Evolutionary conservation across 2,113 vertebrate genomes (phyloP), one percentile per base, ranked within the genome.

Genomic region (Macrotis lagotis): DNA sequence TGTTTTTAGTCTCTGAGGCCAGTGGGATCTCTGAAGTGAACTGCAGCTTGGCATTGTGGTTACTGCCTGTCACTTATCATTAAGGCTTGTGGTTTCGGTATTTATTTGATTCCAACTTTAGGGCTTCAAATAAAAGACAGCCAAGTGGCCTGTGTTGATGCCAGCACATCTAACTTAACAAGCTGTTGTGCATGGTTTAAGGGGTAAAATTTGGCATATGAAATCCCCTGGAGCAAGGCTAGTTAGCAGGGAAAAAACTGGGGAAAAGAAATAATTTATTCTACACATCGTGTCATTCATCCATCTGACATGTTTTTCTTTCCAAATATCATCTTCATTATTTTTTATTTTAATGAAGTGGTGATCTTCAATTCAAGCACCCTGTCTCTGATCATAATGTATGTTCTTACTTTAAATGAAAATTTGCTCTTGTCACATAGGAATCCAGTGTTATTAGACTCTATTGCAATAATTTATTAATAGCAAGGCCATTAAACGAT

Each of bases 271-370:
- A 0, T 0, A n/a, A 93, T 94, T 90, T 94, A 95, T 94, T 95
- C 88, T 95, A 89, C 83, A 93, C 26, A 91, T 94, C 96, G 96
- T 96, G 88, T 95, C 90, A 96, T 97, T 91, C 94, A 90, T 97
- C 93, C 53, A 48, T 92, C 95, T 98, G 98, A 97, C 96, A 97
- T 97, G 92, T 96, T 98, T 98, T 98, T 96, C 96, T 96, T 97
- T 96, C 96, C 95, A 96, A 96, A 96, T 98, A 98, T 91, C 92
- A 97, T 50, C 97, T 98, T 93, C 92, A 95, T 98, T 97, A 97
- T 98, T 98, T 98, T 98, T 98, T 98, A 97, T 98, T 98, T 98
- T 98, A 98, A 98, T 96, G 97, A 97, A 98, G 95, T 98, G 93
- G 96, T 96, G 94, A 98, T 98, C 95, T 98, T 98, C 97, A 97